A percentile compares a stretch with the other conserved stretches of the same genome.
These are phyloP conservation scores for Cryptus armator DNA, from an alignment of 2,888 invertebrate genomes.

Conservation along the genomic window DNA sequence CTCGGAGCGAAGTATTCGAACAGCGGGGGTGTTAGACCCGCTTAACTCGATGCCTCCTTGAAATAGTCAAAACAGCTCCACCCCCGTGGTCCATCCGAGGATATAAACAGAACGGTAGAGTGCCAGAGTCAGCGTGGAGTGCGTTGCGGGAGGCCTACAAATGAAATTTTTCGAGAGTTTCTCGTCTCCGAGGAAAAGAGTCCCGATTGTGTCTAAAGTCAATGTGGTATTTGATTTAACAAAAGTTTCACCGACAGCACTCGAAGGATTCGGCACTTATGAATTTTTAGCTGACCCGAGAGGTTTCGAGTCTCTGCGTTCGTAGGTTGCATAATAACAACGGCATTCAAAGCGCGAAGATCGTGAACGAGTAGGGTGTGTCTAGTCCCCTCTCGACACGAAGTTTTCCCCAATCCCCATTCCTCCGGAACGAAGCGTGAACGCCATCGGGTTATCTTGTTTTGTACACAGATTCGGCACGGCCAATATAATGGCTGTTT, in stretches of 20 bases:
- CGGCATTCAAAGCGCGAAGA: conserved; percentile 48
- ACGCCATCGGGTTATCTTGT: conserved; percentile 80
- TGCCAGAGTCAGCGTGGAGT: conserved; percentile 71
- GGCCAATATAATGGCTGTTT: conserved; percentile 83
- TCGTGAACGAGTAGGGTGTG: conserved; percentile 60
- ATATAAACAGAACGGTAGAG: conserved; percentile 67
- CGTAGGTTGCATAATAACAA: background rate
- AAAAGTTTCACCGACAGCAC: background rate
- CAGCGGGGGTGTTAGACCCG: conserved; percentile 49
- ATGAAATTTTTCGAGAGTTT: conserved; percentile 12
- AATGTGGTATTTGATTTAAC: conserved; percentile 8
- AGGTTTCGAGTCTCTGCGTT: background rate
- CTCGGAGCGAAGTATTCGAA: conserved; percentile 44
- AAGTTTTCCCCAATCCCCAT: conserved; percentile 21
- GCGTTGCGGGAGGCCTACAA: conserved; percentile 52
- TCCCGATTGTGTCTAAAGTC: conserved; percentile 10
- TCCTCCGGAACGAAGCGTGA: conserved; percentile 73
- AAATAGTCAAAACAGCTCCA: conserved; percentile 80
- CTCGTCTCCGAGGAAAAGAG: conserved; percentile 2
- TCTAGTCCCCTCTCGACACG: conserved; percentile 42
- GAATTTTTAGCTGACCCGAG: background rate
- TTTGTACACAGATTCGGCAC: conserved; percentile 83
- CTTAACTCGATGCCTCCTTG: conserved; percentile 56
- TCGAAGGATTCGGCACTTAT: background rate
- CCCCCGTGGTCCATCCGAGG: conserved; percentile 73